phyloP scores from a whole-genome alignment of 2,888 invertebrate species.

The Oxystoma pomonae region DNA sequence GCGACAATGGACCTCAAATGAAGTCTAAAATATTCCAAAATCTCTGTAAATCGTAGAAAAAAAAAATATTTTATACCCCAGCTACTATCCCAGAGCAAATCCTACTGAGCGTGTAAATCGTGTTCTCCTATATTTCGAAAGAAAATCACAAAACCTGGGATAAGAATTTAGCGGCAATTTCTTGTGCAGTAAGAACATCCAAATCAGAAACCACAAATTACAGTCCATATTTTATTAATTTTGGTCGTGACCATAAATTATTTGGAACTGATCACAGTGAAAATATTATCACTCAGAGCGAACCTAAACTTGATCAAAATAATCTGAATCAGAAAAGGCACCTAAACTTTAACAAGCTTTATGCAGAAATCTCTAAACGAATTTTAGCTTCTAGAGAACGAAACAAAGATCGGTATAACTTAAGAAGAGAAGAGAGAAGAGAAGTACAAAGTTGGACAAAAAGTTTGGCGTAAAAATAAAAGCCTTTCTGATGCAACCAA shows the following conservation, averaged over 20 bases:
- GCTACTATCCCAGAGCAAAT: slow-evolving; percentile 11
- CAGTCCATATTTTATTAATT: slow-evolving; percentile 9
- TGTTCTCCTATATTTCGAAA: no score
- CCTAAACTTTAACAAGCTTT: background rate
- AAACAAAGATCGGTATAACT: slow-evolving; percentile 10
- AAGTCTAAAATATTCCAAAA: slow-evolving; percentile 8
- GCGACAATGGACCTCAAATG: no score
- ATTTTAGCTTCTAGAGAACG: background rate
- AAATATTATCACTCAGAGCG: background rate
- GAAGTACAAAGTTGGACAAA: slow-evolving; percentile 6
- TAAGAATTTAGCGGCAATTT: no score
- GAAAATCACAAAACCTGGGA: no score
- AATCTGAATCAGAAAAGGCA: background rate
- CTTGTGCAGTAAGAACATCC: no score
- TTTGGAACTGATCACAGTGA: slow-evolving; percentile 1
- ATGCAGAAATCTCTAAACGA: background rate
- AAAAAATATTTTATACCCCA: background rate
- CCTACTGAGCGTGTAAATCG: slow-evolving; percentile 12
- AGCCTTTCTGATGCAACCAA: slow-evolving; percentile 10
- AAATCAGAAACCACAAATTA: no score
- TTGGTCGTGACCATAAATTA: slow-evolving; percentile 9
- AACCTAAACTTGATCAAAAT: background rate
- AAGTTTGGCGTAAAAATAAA: slow-evolving; percentile 16
- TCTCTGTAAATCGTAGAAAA: slow-evolving; percentile 1
- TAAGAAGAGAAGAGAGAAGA: slow-evolving; percentile 7